Evolutionary conservation across 2,888 invertebrate species (phyloP), one percentile per base, ranked within the genome.

Genomic region (Dryomyza anilis): DNA sequence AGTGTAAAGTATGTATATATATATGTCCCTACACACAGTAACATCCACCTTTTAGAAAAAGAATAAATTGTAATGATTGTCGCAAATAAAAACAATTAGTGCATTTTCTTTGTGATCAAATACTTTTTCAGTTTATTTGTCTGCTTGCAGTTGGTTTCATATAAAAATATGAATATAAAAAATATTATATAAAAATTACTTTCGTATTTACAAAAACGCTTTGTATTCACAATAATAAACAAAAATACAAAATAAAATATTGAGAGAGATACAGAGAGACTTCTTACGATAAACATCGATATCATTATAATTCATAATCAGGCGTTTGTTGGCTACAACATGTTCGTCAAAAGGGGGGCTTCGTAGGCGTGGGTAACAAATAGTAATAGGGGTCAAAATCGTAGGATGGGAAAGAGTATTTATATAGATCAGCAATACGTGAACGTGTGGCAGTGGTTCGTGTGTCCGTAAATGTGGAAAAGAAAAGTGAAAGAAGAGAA

Each of bases 61-160:
- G n/a, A n/a, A n/a, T n/a, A n/a, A n/a, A n/a, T n/a, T n/a, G n/a
- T n/a, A n/a, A n/a, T n/a, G n/a, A n/a, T n/a, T n/a, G n/a, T n/a
- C n/a, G n/a, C n/a, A n/a, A n/a, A n/a, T n/a, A n/a, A n/a, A n/a
- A n/a, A n/a, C n/a, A n/a, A n/a, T n/a, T n/a, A n/a, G n/a, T 63
- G 3, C 21, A 46, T 6, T n/a, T 33, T 23, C 16, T 68, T 67
- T 70, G 69, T 72, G 70, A 76, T 77, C 78, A 76, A 78, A 78
- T 78, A 78, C 73, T 77, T 78, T 77, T 76, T 73, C 78, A 77
- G 76, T 77, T 77, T 77, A 77, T 77, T 77, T 78, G 72, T 78
- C 78, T 76, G 76, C 74, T 78, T 77, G 78, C 78, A 76, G 73
- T 77, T 78, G 72, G 71, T 69, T 74, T 75, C 72, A 74, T 70